These are phyloP conservation scores for Scaptomyza parva DNA, from an alignment of 2,888 invertebrate species.

Conservation along the genomic window DNA sequence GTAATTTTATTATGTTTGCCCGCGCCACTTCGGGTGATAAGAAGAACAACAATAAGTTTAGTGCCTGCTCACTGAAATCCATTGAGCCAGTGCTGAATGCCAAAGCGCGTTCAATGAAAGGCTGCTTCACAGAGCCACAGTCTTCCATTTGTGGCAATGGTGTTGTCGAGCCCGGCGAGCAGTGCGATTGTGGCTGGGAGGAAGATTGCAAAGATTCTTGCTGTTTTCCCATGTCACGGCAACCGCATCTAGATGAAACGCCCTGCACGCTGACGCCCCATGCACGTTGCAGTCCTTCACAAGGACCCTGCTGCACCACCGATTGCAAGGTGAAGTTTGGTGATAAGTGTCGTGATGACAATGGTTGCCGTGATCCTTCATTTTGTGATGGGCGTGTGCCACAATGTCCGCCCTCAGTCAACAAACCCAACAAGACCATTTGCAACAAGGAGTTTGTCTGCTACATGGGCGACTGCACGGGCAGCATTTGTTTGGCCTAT, in stretches of 20 bases:
- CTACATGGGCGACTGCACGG: slow-evolving; percentile 97
- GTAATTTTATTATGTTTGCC: slow-evolving; percentile 99
- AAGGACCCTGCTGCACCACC: slow-evolving; percentile 98
- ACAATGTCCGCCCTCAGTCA: slow-evolving; percentile 95
- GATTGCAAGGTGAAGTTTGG: slow-evolving; percentile 94
- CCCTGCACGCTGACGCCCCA: slow-evolving; percentile 94
- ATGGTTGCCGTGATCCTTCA: slow-evolving; percentile 96
- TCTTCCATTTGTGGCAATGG: slow-evolving; percentile 99
- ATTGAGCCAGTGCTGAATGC: slow-evolving; percentile 96
- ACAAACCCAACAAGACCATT: slow-evolving; percentile 96
- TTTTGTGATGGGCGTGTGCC: slow-evolving; percentile 96
- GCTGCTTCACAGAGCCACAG: slow-evolving; percentile 97
- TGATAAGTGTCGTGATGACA: slow-evolving; percentile 95
- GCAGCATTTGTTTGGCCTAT: slow-evolving; percentile 98
- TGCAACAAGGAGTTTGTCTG: slow-evolving; percentile 99
- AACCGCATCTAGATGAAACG: slow-evolving; percentile 90
- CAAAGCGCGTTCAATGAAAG: slow-evolving; percentile 94
- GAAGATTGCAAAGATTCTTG: slow-evolving; percentile 97
- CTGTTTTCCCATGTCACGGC: slow-evolving; percentile 95
- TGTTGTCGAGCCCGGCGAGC: slow-evolving; percentile 97
- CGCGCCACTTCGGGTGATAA: slow-evolving; percentile 99
- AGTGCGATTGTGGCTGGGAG: slow-evolving; percentile 99
- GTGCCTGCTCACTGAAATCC: slow-evolving; percentile 95
- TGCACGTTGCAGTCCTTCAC: slow-evolving; percentile 84
- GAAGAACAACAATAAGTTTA: slow-evolving; percentile 98